These are phyloP conservation scores for Phaedon cochleariae DNA, from an alignment of 2,888 invertebrate species.

Conservation along the genomic window DNA sequence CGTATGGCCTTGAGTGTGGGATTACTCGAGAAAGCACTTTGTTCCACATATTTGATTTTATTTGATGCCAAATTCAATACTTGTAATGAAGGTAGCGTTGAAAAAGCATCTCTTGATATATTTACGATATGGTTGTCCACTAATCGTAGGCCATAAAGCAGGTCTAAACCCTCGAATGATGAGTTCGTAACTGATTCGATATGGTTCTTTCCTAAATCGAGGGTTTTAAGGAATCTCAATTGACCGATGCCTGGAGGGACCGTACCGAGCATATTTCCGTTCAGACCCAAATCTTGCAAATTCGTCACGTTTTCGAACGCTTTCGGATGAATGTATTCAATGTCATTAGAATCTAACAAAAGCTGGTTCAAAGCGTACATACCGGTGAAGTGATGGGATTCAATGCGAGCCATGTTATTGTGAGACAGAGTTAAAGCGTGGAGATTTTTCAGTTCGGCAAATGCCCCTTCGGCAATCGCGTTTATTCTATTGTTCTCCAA, in stretches of 20 bases:
- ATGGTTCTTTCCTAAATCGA: slow-evolving; percentile 84
- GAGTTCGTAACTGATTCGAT: slow-evolving; percentile 76
- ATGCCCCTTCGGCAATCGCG: slow-evolving; percentile 76
- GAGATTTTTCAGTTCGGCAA: slow-evolving; percentile 77
- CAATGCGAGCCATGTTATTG: slow-evolving; percentile 75
- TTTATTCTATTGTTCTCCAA: slow-evolving; percentile 77
- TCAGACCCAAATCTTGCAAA: slow-evolving; percentile 79
- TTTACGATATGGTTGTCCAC: slow-evolving; percentile 83
- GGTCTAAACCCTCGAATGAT: slow-evolving; percentile 77
- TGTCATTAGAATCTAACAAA: slow-evolving; percentile 77
- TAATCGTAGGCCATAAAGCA: slow-evolving; percentile 78
- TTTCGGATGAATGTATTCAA: slow-evolving; percentile 73
- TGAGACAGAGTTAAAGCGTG: slow-evolving; percentile 79
- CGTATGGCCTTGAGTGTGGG: slow-evolving; percentile 78
- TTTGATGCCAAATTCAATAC: slow-evolving; percentile 84
- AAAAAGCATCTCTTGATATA: slow-evolving; percentile 78
- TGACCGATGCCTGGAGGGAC: slow-evolving; percentile 76
- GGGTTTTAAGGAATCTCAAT: slow-evolving; percentile 74
- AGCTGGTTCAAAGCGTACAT: slow-evolving; percentile 78
- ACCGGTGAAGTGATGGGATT: slow-evolving; percentile 76
- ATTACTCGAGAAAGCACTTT: slow-evolving; percentile 79
- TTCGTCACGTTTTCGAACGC: slow-evolving; percentile 82
- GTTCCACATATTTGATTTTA: slow-evolving; percentile 78
- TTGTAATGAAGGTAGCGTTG: slow-evolving; percentile 75
- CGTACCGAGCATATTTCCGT: slow-evolving; percentile 75